Evolutionary conservation across 2,113 vertebrate species (phyloP).

Genomic region (Corythornis cristatus): DNA sequence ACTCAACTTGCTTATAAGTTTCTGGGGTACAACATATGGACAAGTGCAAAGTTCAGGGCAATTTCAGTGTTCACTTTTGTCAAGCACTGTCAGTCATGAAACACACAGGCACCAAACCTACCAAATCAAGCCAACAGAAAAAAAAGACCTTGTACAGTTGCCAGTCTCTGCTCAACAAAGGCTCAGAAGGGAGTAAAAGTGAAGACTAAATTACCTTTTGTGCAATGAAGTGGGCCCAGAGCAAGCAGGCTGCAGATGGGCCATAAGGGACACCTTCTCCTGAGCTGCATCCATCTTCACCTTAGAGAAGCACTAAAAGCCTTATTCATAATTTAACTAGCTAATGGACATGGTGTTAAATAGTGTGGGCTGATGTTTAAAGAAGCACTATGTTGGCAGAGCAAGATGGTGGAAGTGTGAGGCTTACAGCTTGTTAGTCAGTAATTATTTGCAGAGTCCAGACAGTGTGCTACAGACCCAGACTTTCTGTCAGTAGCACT

Average conservation of each 20-base stretch:
- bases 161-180: neutral
- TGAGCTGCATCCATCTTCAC: conserved; percentile 4
- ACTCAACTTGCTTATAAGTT: neutral
- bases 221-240: neutral
- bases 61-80: neutral
- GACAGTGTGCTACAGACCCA: neutral
- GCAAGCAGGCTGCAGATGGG: neutral
- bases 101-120: neutral
- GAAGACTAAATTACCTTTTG: conserved; percentile 21
- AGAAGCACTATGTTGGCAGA: neutral
- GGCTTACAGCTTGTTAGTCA: neutral
- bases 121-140: neutral
- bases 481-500: neutral
- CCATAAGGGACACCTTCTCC: neutral
- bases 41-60: neutral
- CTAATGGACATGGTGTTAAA: conserved; percentile 64
- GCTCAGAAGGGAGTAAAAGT: neutral
- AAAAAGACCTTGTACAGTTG: neutral
- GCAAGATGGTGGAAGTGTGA: neutral
- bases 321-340: conserved; percentile 72
- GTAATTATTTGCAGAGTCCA: neutral
- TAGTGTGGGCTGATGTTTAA: neutral
- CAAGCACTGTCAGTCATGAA: neutral
- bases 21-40: neutral
- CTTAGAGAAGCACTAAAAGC: conserved; percentile 67